Evolutionary conservation across 2,797 vertebrate species (phyloP).

Genomic region (Mallotus villosus): DNA sequence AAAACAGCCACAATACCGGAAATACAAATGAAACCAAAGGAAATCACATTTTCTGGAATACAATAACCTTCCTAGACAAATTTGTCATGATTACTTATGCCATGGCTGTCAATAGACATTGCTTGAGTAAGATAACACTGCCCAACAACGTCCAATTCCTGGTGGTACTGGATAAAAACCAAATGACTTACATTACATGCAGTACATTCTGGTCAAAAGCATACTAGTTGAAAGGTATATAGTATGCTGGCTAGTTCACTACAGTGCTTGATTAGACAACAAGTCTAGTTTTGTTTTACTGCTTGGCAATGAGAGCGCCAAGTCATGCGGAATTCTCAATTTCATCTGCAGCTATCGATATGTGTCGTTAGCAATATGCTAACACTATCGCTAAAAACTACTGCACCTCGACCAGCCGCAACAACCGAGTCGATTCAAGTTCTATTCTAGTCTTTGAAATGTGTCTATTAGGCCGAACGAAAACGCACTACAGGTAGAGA

Average conservation of each 20-base stretch:
- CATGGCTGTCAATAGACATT: slow-evolving; percentile 29
- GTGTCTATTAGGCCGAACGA: slow-evolving; percentile 43
- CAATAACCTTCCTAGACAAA: slow-evolving; percentile 52
- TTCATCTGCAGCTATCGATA: neutral
- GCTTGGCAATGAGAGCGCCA: slow-evolving; percentile 39
- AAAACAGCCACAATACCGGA: slow-evolving; percentile 16
- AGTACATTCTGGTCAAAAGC: slow-evolving; percentile 71
- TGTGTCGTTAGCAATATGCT: neutral
- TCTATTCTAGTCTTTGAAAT: slow-evolving; percentile 25
- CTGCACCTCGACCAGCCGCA: slow-evolving; percentile 42
- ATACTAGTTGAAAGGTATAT: slow-evolving; percentile 50
- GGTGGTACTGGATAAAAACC: slow-evolving; percentile 35
- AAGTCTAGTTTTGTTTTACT: slow-evolving; percentile 41
- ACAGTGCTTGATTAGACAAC: slow-evolving; percentile 67
- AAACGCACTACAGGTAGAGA: slow-evolving; percentile 59
- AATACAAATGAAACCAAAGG: slow-evolving; percentile 1
- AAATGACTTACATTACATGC: slow-evolving; percentile 58
- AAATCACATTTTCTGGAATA: slow-evolving; percentile 63
- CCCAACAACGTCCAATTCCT: slow-evolving; percentile 38
- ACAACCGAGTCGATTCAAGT: slow-evolving; percentile 32
- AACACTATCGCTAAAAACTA: slow-evolving; percentile 44
- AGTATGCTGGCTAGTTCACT: slow-evolving; percentile 54
- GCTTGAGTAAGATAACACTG: slow-evolving; percentile 22
- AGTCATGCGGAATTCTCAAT: slow-evolving; percentile 38
- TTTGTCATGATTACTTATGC: slow-evolving; percentile 50